These are phyloP conservation scores for Saccostrea cuccullata DNA, from an alignment of 1,140 invertebrate species.

Conservation along the genomic window DNA sequence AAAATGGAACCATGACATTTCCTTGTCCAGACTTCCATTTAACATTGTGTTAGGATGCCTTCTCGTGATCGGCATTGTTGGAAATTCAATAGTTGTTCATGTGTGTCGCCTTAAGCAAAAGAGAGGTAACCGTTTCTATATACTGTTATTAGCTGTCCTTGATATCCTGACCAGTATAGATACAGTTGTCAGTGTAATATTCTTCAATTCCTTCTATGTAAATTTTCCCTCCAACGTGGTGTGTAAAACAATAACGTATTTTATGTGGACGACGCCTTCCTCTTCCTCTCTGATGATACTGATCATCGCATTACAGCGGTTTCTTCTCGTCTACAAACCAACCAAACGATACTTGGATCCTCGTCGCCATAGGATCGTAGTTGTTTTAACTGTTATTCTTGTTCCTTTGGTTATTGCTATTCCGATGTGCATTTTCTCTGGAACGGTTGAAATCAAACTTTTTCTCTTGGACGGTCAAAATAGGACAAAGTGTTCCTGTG, in stretches of 20 bases:
- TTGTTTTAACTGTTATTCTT: not conserved
- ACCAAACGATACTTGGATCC: slow-evolving; percentile 19
- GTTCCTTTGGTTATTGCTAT: slow-evolving; percentile 4
- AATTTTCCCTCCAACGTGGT: not conserved
- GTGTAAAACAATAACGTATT: slow-evolving; percentile 13
- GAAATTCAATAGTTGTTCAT: slow-evolving; percentile 2
- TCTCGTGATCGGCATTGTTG: not conserved
- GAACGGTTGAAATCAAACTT: not conserved
- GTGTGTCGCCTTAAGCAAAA: slow-evolving; percentile 15
- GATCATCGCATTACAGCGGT: not conserved
- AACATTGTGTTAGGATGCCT: not conserved
- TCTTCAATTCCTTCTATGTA: not conserved
- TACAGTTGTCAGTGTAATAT: not conserved
- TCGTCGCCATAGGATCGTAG: not conserved
- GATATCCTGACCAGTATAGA: not conserved
- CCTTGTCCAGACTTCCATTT: not conserved
- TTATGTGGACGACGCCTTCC: slow-evolving; percentile 1
- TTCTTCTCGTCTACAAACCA: slow-evolving; percentile 6
- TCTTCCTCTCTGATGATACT: not conserved
- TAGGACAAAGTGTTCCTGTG: slow-evolving; percentile 3
- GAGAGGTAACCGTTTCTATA: slow-evolving; percentile 14
- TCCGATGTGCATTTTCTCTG: slow-evolving; percentile 17
- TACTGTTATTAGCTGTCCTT: not conserved
- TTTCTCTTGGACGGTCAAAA: not conserved
- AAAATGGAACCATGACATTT: not conserved